Conservation (phyloP, 2,888 invertebrate genomes). For the Himalopsyche kuldschensis region DNA sequence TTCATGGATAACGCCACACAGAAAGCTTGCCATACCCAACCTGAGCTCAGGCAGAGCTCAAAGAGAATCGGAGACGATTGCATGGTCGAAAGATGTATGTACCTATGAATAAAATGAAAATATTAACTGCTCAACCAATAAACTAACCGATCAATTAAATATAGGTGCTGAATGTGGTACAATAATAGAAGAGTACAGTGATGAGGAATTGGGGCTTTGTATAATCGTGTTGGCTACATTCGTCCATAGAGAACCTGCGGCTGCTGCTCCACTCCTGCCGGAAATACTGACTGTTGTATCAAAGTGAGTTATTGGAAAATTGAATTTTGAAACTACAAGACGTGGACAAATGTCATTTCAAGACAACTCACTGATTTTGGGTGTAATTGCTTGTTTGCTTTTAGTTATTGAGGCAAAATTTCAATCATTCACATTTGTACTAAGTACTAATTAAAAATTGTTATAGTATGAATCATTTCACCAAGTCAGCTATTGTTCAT, state of each 20-base stretch:
- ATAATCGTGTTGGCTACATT: conserved; percentile 94
- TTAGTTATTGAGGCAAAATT: too few species aligned
- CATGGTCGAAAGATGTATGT: conserved; percentile 63
- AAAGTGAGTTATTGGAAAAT: conserved; percentile 68
- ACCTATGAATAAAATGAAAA: neutral
- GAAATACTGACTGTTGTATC: conserved; percentile 87
- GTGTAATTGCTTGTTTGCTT: too few species aligned
- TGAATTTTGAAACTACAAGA: too few species aligned
- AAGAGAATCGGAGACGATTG: conserved; percentile 72
- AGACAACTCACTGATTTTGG: too few species aligned
- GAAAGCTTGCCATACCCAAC: conserved; percentile 58
- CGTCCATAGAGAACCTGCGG: conserved; percentile 91
- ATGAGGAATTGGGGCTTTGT: conserved; percentile 93
- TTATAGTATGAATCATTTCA: too few species aligned
- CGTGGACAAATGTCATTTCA: too few species aligned
- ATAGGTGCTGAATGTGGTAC: conserved; percentile 89
- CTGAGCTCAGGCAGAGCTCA: conserved; percentile 62
- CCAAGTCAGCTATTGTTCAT: too few species aligned
- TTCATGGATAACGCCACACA: conserved; percentile 27
- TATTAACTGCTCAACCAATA: neutral
- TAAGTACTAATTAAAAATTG: too few species aligned
- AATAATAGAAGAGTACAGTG: conserved; percentile 88
- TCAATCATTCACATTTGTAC: too few species aligned
- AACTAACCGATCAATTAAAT: neutral
- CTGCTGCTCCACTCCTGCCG: conserved; percentile 92